A percentile compares a stretch with the other conserved stretches of the same genome.
Conservation (phyloP, 1,140 invertebrate species). For the Papilio polytes region DNA sequence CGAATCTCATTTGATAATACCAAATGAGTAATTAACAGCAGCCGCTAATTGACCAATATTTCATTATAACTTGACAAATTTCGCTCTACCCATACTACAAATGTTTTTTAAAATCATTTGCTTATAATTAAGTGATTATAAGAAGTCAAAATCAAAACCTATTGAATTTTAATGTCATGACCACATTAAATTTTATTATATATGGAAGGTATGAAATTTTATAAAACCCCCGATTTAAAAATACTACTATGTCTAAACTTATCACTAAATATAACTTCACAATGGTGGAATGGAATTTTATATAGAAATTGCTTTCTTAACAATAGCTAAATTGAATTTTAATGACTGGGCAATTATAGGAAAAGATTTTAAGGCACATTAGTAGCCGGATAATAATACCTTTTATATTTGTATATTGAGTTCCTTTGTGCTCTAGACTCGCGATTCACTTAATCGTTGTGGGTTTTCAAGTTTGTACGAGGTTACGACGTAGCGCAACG, state of each 20-base stretch:
- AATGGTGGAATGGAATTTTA: not conserved
- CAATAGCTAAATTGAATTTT: not conserved
- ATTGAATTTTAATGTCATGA: not conserved
- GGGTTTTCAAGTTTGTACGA: constrained; percentile 50
- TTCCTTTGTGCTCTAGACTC: constrained; percentile 48
- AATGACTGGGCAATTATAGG: not conserved
- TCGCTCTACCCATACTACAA: not conserved
- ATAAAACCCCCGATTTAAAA: not conserved
- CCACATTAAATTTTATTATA: not conserved
- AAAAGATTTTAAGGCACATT: constrained; percentile 1
- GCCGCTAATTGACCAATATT: not conserved
- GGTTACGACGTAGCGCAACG: constrained; percentile 73
- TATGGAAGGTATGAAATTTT: not conserved
- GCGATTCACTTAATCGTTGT: constrained; percentile 54
- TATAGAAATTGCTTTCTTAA: not conserved
- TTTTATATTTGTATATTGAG: constrained; percentile 18
- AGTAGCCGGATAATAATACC: constrained; percentile 10
- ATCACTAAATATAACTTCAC: not conserved
- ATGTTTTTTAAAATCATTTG: not conserved
- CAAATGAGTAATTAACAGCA: constrained; percentile 1
- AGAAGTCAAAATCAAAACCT: too few relatives aligned
- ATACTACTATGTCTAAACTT: not conserved
- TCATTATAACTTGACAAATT: not conserved
- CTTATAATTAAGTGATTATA: not conserved
- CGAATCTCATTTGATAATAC: not conserved